phyloP scores from a whole-genome alignment of 2,797 vertebrate genomes.

The Urosaurus nigricauda region DNA sequence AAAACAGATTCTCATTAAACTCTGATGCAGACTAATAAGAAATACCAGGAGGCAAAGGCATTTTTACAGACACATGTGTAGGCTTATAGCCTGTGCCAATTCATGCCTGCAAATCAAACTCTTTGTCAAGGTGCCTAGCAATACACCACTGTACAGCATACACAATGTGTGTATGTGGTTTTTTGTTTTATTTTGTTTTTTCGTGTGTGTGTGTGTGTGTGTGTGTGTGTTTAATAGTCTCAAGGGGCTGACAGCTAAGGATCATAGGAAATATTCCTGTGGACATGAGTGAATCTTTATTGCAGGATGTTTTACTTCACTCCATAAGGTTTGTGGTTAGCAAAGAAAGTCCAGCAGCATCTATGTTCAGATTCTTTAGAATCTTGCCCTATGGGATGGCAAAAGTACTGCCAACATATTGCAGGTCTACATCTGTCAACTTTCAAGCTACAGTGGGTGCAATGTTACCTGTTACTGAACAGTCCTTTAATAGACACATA shows the following conservation, averaged over 20 bases:
- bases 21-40: conserved; percentile 43
- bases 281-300: neutral
- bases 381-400: neutral
- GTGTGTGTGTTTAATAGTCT: neutral
- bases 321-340: neutral
- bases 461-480: neutral
- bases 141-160: conserved; percentile 52
- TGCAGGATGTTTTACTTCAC: conserved; percentile 5
- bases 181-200: too few species aligned
- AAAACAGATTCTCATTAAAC: conserved; percentile 42
- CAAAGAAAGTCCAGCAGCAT: too few species aligned
- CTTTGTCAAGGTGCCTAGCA: conserved; percentile 70
- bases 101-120: conserved; percentile 53
- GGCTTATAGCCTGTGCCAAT: conserved; percentile 65
- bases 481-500: neutral
- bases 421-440: neutral
- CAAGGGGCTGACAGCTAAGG: conserved; percentile 3
- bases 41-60: conserved; percentile 49
- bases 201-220: conserved; percentile 38
- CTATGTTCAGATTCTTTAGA: neutral
- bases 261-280: conserved; percentile 15
- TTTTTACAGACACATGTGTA: conserved; percentile 42
- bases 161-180: conserved; percentile 18
- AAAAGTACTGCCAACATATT: neutral
- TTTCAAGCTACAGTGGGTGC: neutral